Conservation (phyloP, 2,797 vertebrate species). For the Naso thynnoides region DNA sequence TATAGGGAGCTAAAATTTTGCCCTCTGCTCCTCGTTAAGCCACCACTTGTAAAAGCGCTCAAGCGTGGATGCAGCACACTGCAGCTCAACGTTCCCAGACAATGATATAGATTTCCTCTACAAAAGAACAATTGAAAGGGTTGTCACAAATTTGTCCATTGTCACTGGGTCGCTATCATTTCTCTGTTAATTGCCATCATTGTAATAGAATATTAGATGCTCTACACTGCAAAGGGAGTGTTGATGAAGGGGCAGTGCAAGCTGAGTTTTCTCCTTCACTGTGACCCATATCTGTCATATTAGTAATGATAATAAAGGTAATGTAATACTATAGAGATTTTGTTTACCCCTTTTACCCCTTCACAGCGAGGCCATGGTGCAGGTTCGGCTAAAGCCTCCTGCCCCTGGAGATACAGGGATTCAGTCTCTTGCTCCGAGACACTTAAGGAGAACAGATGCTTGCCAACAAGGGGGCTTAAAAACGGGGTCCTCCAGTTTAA, state of each 20-base stretch:
- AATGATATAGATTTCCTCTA: conserved; percentile 81
- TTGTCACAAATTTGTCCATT: conserved; percentile 84
- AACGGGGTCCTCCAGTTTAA: conserved; percentile 51
- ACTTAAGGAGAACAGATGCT: conserved; percentile 54
- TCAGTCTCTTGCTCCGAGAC: conserved; percentile 42
- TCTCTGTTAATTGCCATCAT: conserved; percentile 80
- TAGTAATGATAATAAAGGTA: conserved; percentile 65
- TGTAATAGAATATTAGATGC: conserved; percentile 83
- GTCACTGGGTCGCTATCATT: conserved; percentile 80
- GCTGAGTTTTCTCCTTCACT: conserved; percentile 73
- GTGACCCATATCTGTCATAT: conserved; percentile 70
- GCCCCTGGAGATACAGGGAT: conserved; percentile 26
- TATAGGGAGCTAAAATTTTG: conserved; percentile 79
- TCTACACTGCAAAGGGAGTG: conserved; percentile 58
- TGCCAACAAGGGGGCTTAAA: conserved; percentile 55
- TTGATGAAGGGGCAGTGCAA: conserved; percentile 71
- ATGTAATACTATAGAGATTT: conserved; percentile 50
- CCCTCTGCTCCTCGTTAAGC: conserved; percentile 80
- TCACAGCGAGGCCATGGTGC: conserved; percentile 5
- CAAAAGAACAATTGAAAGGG: conserved; percentile 82
- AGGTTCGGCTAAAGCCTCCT: conserved; percentile 27
- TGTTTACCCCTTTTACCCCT: conserved; percentile 29
- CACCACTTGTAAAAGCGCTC: conserved; percentile 80
- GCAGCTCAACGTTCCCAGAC: conserved; percentile 77
- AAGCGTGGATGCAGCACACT: conserved; percentile 77